phyloP scores from a whole-genome alignment of 37 sponge, comb jelly and placozoan species.

The Haliclona indistincta region DNA sequence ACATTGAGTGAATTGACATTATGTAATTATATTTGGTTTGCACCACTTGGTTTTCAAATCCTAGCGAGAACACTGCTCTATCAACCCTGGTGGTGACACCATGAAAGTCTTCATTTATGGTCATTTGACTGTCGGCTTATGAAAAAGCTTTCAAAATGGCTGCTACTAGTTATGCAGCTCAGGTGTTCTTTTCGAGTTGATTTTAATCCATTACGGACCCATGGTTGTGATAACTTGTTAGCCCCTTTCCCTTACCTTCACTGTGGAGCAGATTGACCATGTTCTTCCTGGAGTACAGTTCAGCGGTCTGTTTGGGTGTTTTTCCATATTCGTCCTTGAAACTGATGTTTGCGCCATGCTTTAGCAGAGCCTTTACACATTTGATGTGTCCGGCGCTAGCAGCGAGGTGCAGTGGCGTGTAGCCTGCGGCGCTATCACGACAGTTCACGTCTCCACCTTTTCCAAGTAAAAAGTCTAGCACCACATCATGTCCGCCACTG shows the following conservation, averaged over 20 bases:
- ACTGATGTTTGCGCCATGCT: slow-evolving; percentile 58
- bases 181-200: too few species aligned
- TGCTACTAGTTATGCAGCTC: too few species aligned
- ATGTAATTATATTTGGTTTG: too few species aligned
- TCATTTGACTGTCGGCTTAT: too few species aligned
- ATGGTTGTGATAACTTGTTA: too few species aligned
- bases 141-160: too few species aligned
- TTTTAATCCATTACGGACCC: too few species aligned
- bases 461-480: slow-evolving; percentile 50
- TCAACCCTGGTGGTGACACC: too few species aligned
- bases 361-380: slow-evolving; percentile 63
- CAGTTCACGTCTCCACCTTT: slow-evolving; percentile 61
- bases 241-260: slow-evolving; percentile 56
- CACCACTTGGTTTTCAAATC: too few species aligned
- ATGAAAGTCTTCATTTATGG: too few species aligned
- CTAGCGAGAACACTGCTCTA: too few species aligned
- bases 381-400: slow-evolving; percentile 66
- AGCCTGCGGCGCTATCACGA: slow-evolving; percentile 73
- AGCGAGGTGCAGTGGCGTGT: slow-evolving; percentile 86
- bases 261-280: slow-evolving; percentile 47
- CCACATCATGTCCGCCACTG: slow-evolving; percentile 46
- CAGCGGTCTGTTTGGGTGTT: slow-evolving; percentile 78
- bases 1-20: too few species aligned
- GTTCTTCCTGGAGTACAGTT: slow-evolving; percentile 54
- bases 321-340: slow-evolving; percentile 67